Conservation (phyloP, 2,888 invertebrate genomes). For the Cactoblastis cactorum region DNA sequence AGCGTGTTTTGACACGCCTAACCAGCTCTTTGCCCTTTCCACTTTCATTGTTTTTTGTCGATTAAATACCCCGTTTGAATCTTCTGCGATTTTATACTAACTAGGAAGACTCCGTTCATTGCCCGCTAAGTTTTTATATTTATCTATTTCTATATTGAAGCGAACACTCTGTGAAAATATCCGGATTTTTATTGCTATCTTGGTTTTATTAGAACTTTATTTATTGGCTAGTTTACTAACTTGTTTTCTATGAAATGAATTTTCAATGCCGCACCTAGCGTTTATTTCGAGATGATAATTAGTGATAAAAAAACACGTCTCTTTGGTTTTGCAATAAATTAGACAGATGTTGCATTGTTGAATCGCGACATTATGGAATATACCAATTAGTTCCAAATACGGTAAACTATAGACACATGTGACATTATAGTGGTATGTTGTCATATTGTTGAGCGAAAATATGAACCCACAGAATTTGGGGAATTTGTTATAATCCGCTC, state of each 20-base stretch:
- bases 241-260: background rate
- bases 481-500: constrained; percentile 75
- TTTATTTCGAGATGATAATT: constrained; percentile 1
- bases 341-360: constrained; percentile 69
- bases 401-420: constrained; percentile 70
- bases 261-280: constrained; percentile 5
- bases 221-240: background rate
- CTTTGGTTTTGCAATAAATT: constrained; percentile 19
- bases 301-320: background rate
- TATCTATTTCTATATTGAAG: background rate
- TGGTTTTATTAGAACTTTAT: constrained; percentile 2
- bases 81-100: constrained; percentile 24
- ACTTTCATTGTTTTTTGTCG: constrained; percentile 58
- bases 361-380: constrained; percentile 65
- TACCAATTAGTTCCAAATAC: constrained; percentile 77
- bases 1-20: constrained; percentile 68
- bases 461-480: constrained; percentile 76
- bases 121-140: constrained; percentile 22
- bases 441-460: constrained; percentile 72
- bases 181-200: constrained; percentile 10
- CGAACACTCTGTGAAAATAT: constrained; percentile 8
- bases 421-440: constrained; percentile 74
- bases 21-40: constrained; percentile 67
- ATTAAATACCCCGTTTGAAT: constrained; percentile 21
- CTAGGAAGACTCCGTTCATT: constrained; percentile 24